Conservation (phyloP, 2,797 vertebrate genomes). For the Natrix natrix region DNA sequence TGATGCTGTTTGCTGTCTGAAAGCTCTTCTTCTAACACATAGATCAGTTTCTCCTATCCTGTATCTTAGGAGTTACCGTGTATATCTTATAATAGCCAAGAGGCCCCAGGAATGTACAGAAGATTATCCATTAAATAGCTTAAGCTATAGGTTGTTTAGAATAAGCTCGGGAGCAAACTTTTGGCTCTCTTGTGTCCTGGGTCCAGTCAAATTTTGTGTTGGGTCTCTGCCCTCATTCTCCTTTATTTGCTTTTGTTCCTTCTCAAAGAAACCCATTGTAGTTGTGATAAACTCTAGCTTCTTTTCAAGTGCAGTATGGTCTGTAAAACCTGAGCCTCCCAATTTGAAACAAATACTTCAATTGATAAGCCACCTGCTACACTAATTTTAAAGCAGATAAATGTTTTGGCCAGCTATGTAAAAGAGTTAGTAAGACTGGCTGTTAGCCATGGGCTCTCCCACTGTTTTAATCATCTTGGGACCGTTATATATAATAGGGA, state of each 20-base stretch:
- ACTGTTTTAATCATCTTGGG: conserved; percentile 3
- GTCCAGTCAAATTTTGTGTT: conserved; percentile 25
- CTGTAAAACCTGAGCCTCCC: not conserved
- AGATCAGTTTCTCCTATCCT: not conserved
- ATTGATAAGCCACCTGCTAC: conserved; percentile 29
- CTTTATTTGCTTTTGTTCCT: rapidly evolving
- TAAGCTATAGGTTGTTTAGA: not conserved
- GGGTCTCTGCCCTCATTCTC: not conserved
- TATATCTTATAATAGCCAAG: rapidly evolving
- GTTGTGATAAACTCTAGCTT: not conserved
- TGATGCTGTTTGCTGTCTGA: not conserved
- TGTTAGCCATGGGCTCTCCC: conserved; percentile 36
- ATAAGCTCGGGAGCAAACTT: conserved; percentile 1
- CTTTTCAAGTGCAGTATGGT: not conserved
- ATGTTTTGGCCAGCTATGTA: conserved; percentile 47
- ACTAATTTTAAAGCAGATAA: conserved; percentile 44
- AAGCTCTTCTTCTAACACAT: conserved; percentile 16
- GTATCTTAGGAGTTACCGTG: not conserved
- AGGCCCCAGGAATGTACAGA: not conserved
- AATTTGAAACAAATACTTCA: not conserved
- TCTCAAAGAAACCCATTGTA: conserved; percentile 33
- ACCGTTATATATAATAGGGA: conserved; percentile 19
- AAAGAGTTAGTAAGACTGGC: conserved; percentile 54
- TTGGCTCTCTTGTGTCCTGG: not conserved
- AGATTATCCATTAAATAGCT: not conserved